Evolutionary conservation across 1,140 invertebrate genomes (phyloP), one percentile per base, ranked within the genome.

Genomic region (Brachionus asplanchnoidis): DNA sequence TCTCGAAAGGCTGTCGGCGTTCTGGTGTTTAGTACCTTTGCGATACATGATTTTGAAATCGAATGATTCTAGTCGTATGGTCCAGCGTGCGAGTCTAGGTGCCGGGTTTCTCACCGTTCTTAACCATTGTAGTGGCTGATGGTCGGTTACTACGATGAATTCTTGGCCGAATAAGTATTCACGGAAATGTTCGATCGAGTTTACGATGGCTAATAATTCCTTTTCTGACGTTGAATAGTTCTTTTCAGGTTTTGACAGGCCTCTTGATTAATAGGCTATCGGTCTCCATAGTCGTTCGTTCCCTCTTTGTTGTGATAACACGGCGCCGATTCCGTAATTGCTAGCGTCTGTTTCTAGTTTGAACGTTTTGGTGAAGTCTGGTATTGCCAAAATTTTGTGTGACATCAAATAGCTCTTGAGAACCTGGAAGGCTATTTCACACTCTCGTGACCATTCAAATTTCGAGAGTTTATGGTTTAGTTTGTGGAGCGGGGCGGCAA

Each of bases 91-190:
- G 11, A 82, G 46, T 26, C 78, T 23, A 4, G 44, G 9, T 14
- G 12, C 11, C 11, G 11, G 9, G 20, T 36, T 85, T 87, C 23
- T 86, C 85, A 0, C 85, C 79, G 6, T 86, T 86, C 36, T 88
- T 88, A 90, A 88, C 17, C 53, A 60, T 9, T 87, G 84, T 50
- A 92, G 83, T 0, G 91, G 89, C 77, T 90, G 89, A 77, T 92
- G 90, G 84, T 92, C 90, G 1, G 90, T 92, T 14, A 87, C 85
- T 4, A 92, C 79, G 3, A 84, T 89, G 84, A 91, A 91, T 53
- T 88, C 68, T 12, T 88, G 73, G 3, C 90, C 91, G 83, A 87
- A 89, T 5, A 91, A 53, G 79, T 88, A 91, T 60, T 89, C 56
- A 50, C 89, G 87, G 85, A 91, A 90, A 75, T 86, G 87, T 66